These are phyloP conservation scores for Corvus moneduloides DNA, from an alignment of 2,113 vertebrate genomes.

Conservation along the genomic window DNA sequence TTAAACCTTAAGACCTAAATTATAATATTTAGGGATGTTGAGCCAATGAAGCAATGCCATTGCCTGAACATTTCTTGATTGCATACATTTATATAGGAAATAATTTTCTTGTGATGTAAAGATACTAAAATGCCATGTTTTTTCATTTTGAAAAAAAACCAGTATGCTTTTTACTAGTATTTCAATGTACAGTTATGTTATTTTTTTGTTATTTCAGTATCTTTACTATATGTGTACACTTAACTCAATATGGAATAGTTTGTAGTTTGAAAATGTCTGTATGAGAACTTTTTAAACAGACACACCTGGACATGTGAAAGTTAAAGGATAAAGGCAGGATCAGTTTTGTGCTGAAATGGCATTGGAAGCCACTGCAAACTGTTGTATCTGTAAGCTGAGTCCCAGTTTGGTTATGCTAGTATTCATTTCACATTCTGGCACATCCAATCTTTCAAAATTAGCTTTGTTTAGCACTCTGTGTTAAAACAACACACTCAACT, in stretches of 20 bases:
- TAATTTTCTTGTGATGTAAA: not conserved
- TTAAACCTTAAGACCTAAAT: conserved; percentile 75
- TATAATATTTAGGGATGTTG: conserved; percentile 33
- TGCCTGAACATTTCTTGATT: conserved; percentile 2
- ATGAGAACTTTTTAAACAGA: not conserved
- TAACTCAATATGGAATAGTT: not conserved
- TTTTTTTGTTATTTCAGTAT: conserved; percentile 9
- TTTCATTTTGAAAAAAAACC: not conserved
- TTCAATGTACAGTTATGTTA: not conserved
- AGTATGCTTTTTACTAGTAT: not conserved
- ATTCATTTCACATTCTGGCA: not conserved
- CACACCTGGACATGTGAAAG: not conserved
- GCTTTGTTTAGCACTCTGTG: not conserved
- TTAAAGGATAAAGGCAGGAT: not conserved
- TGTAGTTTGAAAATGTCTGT: not conserved
- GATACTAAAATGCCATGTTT: not conserved
- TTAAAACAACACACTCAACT: not conserved
- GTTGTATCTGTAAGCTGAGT: not conserved
- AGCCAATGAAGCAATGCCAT: not conserved
- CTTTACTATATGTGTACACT: not conserved
- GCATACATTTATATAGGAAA: not conserved
- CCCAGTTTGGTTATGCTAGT: not conserved
- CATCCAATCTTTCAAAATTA: not conserved
- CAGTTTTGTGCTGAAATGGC: not conserved
- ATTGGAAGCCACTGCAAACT: not conserved